Base-by-base conservation (phyloP, 2,797 vertebrate species). In the Gymnodraco acuticeps region DNA sequence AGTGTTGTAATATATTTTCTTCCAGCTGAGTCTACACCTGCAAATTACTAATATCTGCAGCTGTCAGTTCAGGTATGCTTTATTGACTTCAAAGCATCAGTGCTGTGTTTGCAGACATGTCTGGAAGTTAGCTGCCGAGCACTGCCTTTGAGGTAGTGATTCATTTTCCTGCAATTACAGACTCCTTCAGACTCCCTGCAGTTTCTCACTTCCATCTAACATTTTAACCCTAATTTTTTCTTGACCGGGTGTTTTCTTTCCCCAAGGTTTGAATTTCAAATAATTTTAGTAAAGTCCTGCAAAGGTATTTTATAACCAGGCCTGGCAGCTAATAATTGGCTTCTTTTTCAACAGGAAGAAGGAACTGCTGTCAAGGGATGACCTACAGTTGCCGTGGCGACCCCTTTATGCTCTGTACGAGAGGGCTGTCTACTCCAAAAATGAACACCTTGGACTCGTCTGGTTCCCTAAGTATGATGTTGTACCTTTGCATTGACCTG, bases 381-480 rank as follows among this genome's bases (percentile, higher is more conserved):
- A 99, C 87, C 94, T 99, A 31, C 96, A 98, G 93, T 96, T 99
- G 83, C 97, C 97, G 31, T 99, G 98, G 98, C 95, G 95, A 90
- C 98, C 98, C 0, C 95, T 99, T 66, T 97, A 97, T 77, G 94
- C 96, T 86, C 96, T 99, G 89, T 91, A 98, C 52, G 97, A 99
- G 87, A 96, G 95, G 88, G 96, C 98, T 75, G 88, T 98, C 47
- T 98, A 98, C 89, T 99, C 98, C 77, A 99, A 99, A 93, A 98
- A 96, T 0, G 98, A 99, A 87, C 97, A 99, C 88, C 96, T 99
- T 51, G 98, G 98, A 79, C 96, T 99, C 89, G 96, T 98, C 92
- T 99, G 98, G 97, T 98, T 99, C 93, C 98, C 98, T 81, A 99
- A 96, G 98, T 99, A 97, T 62, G 87, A 70, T 4, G 9, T 47